phyloP scores from a whole-genome alignment of 2,888 invertebrate genomes.

The Phania funesta region DNA sequence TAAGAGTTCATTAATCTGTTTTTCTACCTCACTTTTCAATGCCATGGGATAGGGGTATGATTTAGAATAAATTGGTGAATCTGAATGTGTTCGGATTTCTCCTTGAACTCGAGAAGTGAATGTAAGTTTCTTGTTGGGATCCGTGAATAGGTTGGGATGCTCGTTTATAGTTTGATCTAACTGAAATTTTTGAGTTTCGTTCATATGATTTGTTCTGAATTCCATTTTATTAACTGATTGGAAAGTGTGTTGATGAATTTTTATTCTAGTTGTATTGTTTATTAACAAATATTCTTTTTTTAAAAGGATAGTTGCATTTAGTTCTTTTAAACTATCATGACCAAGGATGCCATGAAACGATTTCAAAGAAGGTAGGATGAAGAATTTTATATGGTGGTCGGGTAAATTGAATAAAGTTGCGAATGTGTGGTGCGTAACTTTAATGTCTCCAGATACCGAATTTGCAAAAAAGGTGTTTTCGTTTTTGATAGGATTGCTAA shows the following conservation, averaged over 20 bases:
- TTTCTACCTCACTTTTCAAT: conserved; percentile 11
- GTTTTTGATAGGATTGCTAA: background rate
- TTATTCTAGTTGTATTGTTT: no score
- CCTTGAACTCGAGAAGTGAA: no score
- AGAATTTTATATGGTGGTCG: background rate
- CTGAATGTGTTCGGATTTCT: conserved; percentile 1
- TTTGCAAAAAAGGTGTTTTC: background rate
- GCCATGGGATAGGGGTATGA: conserved; percentile 23
- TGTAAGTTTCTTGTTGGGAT: conserved; percentile 20
- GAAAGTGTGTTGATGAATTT: no score
- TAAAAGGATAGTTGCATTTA: background rate
- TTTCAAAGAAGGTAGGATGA: background rate
- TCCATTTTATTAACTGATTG: background rate
- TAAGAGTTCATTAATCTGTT: conserved; percentile 25
- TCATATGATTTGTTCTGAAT: conserved; percentile 25
- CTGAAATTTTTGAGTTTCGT: conserved; percentile 18
- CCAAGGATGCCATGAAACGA: background rate
- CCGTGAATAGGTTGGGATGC: conserved; percentile 11
- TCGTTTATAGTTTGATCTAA: conserved; percentile 21
- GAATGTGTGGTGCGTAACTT: background rate
- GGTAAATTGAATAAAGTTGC: background rate
- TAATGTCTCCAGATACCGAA: background rate
- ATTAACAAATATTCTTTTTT: background rate
- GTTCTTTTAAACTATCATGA: background rate
- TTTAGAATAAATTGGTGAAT: conserved; percentile 4